Base-by-base conservation (phyloP, 2,113 vertebrate species). In the Ia io region DNA sequence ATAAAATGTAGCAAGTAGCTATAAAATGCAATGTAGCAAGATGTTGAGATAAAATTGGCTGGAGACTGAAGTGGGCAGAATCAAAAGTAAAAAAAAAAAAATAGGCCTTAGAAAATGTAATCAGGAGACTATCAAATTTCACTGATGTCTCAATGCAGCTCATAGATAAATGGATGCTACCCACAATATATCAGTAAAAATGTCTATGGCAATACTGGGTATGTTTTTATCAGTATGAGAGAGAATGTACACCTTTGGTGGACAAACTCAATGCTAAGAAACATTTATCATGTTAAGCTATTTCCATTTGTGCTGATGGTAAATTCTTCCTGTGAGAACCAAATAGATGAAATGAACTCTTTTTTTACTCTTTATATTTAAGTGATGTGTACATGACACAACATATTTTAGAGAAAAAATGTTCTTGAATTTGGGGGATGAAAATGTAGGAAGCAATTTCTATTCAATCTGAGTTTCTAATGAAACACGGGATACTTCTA, bases 241-340 rank as follows among this genome's bases (percentile, higher is more conserved):
- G 85, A 67, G 42, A 47, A 74, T 91, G 76, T 67, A 80, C 92
- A 95, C 30, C 16, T 87, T 89, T 80, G 74, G 51, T 82, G 67
- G 77, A 84, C 40, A 93, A 44, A 95, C 42, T 93, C 71, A 92
- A 77, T 92, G 95, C 18, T 63, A 90, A 88, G 32, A 88, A 70
- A 91, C 53, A 90, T 96, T 91, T 82, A 78, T 95, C 80, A 79
- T 14, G 44, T 69, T 88, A 95, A 94, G 16, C 28, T 90, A 78
- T 88, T 44, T 96, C 69, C n/a, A 93, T 97, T 96, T 88, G 80
- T 35, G 65, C n/a, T 42, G 79, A 35, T 67, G 92, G 37, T 96
- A 96, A 67, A 1, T 88, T 67, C 77, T 92, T 30, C 65, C 61
- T 67, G 8, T 44, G 28, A 89, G 28, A 61, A n/a, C 93, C n/a